phyloP scores from a whole-genome alignment of 1,140 invertebrate genomes.

The Atta cephalotes region DNA sequence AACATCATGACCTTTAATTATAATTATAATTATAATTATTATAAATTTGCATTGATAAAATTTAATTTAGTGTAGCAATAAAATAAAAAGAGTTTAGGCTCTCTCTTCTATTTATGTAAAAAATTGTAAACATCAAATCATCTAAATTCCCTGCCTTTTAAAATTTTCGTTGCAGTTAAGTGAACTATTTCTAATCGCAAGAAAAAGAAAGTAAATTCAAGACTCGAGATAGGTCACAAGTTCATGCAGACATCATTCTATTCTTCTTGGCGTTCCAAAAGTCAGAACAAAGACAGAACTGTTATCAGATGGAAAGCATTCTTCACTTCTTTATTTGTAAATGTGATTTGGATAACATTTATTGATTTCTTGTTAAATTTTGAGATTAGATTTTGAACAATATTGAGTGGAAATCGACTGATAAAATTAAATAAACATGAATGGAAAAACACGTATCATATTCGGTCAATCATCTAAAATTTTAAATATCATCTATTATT shows the following conservation, averaged over 20 bases:
- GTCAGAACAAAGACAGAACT: no score
- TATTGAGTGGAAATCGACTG: no score
- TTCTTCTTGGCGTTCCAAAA: no score
- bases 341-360: no score
- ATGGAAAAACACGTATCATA: no score
- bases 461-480: no score
- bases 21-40: constrained; percentile 5
- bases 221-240: not conserved
- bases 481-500: constrained; percentile 80
- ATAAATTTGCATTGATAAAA: not conserved
- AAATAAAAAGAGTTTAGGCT: not conserved
- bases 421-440: no score
- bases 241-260: no score
- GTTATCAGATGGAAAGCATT: no score
- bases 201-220: not conserved
- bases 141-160: not conserved
- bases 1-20: not conserved
- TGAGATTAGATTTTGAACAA: no score
- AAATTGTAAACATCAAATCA: not conserved
- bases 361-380: no score
- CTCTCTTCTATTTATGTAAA: not conserved
- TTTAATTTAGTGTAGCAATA: not conserved
- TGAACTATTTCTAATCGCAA: not conserved
- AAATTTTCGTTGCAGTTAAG: not conserved
- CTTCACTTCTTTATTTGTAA: no score